Base-by-base conservation (phyloP, 2,797 vertebrate genomes). In the Anolis apletophallus region DNA sequence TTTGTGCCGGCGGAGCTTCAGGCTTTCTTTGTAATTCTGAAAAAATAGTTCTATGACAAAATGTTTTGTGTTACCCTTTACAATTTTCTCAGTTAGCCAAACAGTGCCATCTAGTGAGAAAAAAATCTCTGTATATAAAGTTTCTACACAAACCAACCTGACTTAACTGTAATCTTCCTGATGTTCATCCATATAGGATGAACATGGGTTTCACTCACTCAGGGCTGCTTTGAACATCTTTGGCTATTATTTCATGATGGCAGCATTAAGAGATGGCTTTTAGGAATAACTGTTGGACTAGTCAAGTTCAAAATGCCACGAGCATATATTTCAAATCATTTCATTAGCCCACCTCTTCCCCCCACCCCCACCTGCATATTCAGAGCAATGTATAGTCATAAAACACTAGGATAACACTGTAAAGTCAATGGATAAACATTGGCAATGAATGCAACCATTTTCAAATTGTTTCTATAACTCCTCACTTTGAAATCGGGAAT, bases 51-150 rank as follows among this genome's bases (percentile, higher is more conserved):
- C 75, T 90, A 73, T 29, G 4, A 32, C 77, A 81, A 90, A 88
- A 87, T 13, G 9, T 83, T 81, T 81, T 77, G 88, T 86, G 23
- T 17, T 19, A 34, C 26, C 29, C 13, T 73, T 1, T 64, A 5
- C 29, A 90, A 64, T 40, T 46, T 90, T 68, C 40, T 75, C 80
- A 14, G 13, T 90, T 91, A 94, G n/a, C 91, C 89, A 76, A 78
- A 93, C 91, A 96, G 94, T 92, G 94, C 95, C 96, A 95, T 91
- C 96, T 96, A 90, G 85, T 91, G 96, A 88, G 67, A 26, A 83
- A 85, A 8, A 85, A 23, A 88, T 90, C 23, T n/a, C 3, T 54
- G 3, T 1, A 0, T 81, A 16, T 29, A 52, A 52, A 23, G 73
- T 40, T 50, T 40, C 40, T 14, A 61, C 55, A 64, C 23, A 80